Percentiles rank a stretch among this genome's conserved stretches.
phyloP scores from a whole-genome alignment of 2,888 invertebrate species.

The Cantharis lateralis region DNA sequence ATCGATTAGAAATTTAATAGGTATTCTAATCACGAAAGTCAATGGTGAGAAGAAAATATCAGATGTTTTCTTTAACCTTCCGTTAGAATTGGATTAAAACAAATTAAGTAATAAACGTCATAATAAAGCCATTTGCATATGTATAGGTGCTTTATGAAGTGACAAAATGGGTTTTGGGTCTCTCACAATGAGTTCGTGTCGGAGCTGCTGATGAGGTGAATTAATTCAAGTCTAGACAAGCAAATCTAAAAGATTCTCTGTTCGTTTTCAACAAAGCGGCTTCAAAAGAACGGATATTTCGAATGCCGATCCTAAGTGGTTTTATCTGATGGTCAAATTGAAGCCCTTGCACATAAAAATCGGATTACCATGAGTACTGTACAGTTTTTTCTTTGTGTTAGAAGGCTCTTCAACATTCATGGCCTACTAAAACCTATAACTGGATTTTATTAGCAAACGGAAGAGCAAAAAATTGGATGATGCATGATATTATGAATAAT shows the following conservation, averaged over 20 bases:
- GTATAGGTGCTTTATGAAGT: not conserved
- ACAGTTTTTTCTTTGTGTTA: not conserved
- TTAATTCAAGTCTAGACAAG: conserved; percentile 26
- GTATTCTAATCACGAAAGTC: not conserved
- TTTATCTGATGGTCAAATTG: conserved; percentile 15
- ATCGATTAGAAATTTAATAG: not conserved
- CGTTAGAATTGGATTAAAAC: not conserved
- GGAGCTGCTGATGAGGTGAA: conserved; percentile 15
- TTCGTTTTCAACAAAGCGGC: conserved; percentile 11
- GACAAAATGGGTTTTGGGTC: not conserved
- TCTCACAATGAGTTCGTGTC: conserved; percentile 19
- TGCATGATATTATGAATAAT: not conserved
- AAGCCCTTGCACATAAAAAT: not conserved
- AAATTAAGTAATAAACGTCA: not conserved
- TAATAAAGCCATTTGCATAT: not conserved
- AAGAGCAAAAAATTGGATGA: not conserved
- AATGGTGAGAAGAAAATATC: not conserved
- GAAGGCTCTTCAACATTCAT: not conserved
- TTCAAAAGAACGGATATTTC: conserved; percentile 24
- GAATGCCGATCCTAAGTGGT: conserved; percentile 17
- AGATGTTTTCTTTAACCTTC: not conserved
- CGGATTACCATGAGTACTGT: not conserved
- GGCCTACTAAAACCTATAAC: not conserved
- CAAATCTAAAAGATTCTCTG: conserved; percentile 16
- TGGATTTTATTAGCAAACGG: not conserved